Evolutionary conservation across 1,140 invertebrate species (phyloP).

Genomic region (Phthorimaea operculella): DNA sequence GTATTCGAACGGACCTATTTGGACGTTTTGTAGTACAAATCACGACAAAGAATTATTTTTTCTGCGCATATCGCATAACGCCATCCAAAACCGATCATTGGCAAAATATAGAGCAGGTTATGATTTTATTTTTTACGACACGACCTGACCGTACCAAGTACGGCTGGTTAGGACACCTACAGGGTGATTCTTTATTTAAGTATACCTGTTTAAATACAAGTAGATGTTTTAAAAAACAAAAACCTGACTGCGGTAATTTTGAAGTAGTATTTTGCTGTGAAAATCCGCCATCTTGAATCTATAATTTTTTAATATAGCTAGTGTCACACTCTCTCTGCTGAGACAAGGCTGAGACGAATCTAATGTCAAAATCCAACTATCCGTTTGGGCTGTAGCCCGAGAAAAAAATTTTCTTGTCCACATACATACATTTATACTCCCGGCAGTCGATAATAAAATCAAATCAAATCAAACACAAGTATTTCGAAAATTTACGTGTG

Average conservation of each 20-base stretch:
- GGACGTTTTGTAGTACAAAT: too few species aligned
- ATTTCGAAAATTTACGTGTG: not conserved
- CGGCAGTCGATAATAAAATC: not conserved
- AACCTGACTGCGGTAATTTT: too few species aligned
- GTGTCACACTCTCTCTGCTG: constrained; percentile 10
- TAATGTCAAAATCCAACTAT: too few species aligned
- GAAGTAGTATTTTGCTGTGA: too few species aligned
- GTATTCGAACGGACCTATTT: too few species aligned
- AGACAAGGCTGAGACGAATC: not conserved
- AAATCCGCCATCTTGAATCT: too few species aligned
- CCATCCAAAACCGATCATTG: constrained; percentile 44
- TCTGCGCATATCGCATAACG: constrained; percentile 15
- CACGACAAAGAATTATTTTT: too few species aligned
- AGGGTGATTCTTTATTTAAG: too few species aligned
- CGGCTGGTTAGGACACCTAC: constrained; percentile 45
- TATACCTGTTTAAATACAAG: too few species aligned
- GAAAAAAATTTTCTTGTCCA: not conserved
- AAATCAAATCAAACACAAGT: not conserved
- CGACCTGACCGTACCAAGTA: constrained; percentile 50
- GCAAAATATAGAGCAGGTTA: constrained; percentile 48
- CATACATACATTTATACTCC: not conserved
- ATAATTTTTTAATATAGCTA: too few species aligned
- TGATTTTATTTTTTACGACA: constrained; percentile 59
- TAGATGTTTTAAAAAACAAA: too few species aligned
- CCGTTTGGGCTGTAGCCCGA: too few species aligned